These are phyloP conservation scores for Anneissia japonica DNA, from an alignment of 35 echinoderm and acorn worm species.

Conservation along the genomic window DNA sequence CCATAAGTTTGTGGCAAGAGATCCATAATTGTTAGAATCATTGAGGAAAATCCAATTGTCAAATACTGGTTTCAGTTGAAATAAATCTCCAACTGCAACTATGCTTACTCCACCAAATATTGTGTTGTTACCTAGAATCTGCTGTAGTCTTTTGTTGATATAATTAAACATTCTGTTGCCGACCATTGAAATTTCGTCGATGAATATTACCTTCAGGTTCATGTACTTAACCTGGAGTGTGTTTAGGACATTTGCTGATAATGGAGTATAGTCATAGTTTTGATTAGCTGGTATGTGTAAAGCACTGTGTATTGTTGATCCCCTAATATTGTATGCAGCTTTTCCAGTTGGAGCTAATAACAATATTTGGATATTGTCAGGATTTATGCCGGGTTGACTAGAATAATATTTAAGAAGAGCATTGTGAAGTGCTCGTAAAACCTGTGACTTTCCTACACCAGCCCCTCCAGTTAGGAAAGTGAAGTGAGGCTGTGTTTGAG, in stretches of 20 bases:
- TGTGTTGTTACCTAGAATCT: constrained; percentile 12
- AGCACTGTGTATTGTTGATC: constrained; percentile 30
- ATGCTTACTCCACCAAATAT: constrained; percentile 35
- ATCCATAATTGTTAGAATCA: not conserved
- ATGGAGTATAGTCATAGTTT: constrained; percentile 13
- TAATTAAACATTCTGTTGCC: constrained; percentile 23
- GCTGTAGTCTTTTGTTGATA: constrained; percentile 27
- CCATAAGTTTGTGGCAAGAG: constrained; percentile 24
- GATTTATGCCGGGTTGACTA: not conserved
- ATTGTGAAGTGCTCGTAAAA: constrained; percentile 26
- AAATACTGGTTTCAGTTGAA: constrained; percentile 42
- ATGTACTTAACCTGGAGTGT: constrained; percentile 13
- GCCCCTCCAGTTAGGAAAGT: constrained; percentile 56
- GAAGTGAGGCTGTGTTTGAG: constrained; percentile 14
- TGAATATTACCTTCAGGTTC: constrained; percentile 20
- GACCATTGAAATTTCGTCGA: constrained; percentile 47
- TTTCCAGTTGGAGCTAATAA: constrained; percentile 37
- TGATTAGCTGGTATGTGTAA: constrained; percentile 10
- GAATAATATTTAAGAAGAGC: constrained; percentile 29
- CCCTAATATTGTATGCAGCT: constrained; percentile 31
- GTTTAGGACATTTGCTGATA: not conserved
- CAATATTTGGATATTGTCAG: constrained; percentile 2
- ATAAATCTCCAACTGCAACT: constrained; percentile 36
- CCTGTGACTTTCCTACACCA: constrained; percentile 59
- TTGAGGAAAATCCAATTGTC: constrained; percentile 14